A percentile compares a stretch with the other conserved stretches of the same genome.
These are phyloP conservation scores for Cylas formicarius DNA, from an alignment of 1,140 invertebrate species.

Conservation along the genomic window DNA sequence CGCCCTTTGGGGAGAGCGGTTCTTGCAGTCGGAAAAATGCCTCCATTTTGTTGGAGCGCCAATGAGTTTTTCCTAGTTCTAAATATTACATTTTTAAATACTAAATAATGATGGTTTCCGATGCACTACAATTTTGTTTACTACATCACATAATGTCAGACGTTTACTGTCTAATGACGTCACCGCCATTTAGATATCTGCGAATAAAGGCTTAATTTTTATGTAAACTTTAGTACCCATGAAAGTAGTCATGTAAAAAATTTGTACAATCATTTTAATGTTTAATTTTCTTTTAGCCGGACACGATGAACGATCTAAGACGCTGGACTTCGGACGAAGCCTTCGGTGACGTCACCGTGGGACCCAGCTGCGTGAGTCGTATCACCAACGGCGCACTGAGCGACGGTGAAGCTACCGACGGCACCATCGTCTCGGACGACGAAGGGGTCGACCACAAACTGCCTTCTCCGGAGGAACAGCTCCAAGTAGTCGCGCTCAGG, in stretches of 20 bases:
- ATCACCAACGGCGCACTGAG: conserved; percentile 42
- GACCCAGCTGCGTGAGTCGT: conserved; percentile 61
- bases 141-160: too few species aligned
- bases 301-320: conserved; percentile 67
- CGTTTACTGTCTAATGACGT: too few species aligned
- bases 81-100: too few species aligned
- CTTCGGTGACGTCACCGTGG: conserved; percentile 70
- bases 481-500: conserved; percentile 70
- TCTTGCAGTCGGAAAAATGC: too few species aligned
- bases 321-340: conserved; percentile 80
- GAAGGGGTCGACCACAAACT: conserved; percentile 71
- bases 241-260: background rate
- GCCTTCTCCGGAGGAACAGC: conserved; percentile 75
- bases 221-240: too few species aligned
- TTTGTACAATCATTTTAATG: background rate
- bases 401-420: conserved; percentile 48
- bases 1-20: too few species aligned
- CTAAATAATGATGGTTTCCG: too few species aligned
- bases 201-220: too few species aligned
- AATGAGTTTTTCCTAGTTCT: too few species aligned
- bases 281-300: conserved; percentile 55
- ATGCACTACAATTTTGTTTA: too few species aligned
- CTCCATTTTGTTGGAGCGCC: too few species aligned
- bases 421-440: conserved; percentile 50
- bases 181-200: too few species aligned